Percentiles rank a stretch among this genome's conserved stretches.
These are phyloP conservation scores for Tiliacea citrago DNA, from an alignment of 2,888 invertebrate genomes.

Conservation along the genomic window DNA sequence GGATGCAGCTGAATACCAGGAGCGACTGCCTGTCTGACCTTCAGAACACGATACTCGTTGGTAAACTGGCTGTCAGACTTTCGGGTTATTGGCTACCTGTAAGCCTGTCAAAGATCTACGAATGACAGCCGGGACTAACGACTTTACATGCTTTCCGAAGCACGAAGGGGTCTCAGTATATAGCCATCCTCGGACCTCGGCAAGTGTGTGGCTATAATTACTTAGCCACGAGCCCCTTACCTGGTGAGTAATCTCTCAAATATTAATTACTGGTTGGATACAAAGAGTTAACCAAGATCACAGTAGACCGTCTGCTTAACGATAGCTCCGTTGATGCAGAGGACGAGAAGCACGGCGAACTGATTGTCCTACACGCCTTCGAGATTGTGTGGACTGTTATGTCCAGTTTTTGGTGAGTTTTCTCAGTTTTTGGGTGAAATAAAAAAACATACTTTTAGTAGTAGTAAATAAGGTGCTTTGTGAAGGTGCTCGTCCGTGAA, in stretches of 20 bases:
- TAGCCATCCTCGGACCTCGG: too few species aligned
- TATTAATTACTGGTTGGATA: slow-evolving; percentile 72
- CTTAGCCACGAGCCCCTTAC: too few species aligned
- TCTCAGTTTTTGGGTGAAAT: too few species aligned
- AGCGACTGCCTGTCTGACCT: not conserved
- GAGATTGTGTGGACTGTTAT: slow-evolving; percentile 85
- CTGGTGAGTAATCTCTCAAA: too few species aligned
- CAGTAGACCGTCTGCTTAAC: slow-evolving; percentile 77
- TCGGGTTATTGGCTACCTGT: not conserved
- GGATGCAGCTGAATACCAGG: not conserved
- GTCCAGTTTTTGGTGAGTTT: slow-evolving; percentile 83
- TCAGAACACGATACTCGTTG: not conserved
- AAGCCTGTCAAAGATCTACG: not conserved
- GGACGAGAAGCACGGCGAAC: slow-evolving; percentile 62
- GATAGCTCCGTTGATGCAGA: slow-evolving; percentile 56
- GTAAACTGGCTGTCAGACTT: not conserved
- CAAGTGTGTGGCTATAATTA: too few species aligned
- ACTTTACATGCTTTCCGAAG: not conserved
- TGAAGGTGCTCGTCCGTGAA: too few species aligned
- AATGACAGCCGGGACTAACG: not conserved
- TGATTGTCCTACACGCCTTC: slow-evolving; percentile 80
- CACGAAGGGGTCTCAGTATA: not conserved
- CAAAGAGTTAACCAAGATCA: slow-evolving; percentile 84
- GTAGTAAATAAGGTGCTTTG: too few species aligned
- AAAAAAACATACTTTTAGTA: too few species aligned